These are phyloP conservation scores for Folsomia candida DNA, from an alignment of 2,888 invertebrate species.

Conservation along the genomic window DNA sequence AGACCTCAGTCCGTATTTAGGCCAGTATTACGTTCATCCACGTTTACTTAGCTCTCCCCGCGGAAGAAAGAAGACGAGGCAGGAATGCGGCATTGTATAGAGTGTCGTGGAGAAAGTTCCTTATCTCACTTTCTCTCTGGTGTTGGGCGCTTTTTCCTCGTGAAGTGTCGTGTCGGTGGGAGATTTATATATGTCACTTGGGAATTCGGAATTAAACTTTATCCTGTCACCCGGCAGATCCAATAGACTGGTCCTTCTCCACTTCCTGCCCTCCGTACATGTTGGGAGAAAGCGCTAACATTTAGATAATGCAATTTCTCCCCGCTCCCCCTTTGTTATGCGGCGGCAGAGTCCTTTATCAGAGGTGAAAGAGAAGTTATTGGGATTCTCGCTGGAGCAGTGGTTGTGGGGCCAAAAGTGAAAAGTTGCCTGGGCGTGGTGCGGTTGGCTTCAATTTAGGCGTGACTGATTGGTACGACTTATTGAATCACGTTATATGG, in stretches of 20 bases:
- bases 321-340: not conserved
- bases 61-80: too few relatives aligned
- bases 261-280: too few relatives aligned
- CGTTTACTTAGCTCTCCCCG: too few relatives aligned
- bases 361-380: too few relatives aligned
- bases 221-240: slow-evolving; percentile 7
- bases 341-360: too few relatives aligned
- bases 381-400: too few relatives aligned
- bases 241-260: not conserved
- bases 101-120: not conserved
- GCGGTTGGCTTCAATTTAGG: too few relatives aligned
- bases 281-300: too few relatives aligned
- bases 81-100: not conserved
- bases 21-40: not conserved
- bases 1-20: not conserved
- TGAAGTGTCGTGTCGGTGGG: not conserved
- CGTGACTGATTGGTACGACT: too few relatives aligned
- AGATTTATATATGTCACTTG: slow-evolving; percentile 18
- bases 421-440: too few relatives aligned
- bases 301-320: not conserved
- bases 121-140: not conserved
- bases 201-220: slow-evolving; percentile 19
- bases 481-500: too few relatives aligned
- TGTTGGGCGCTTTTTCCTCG: not conserved
- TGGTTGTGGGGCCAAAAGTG: too few relatives aligned